Evolutionary conservation across 35 echinoderm and acorn worm genomes (phyloP).

Genomic region (Apostichopus parvimensis): DNA sequence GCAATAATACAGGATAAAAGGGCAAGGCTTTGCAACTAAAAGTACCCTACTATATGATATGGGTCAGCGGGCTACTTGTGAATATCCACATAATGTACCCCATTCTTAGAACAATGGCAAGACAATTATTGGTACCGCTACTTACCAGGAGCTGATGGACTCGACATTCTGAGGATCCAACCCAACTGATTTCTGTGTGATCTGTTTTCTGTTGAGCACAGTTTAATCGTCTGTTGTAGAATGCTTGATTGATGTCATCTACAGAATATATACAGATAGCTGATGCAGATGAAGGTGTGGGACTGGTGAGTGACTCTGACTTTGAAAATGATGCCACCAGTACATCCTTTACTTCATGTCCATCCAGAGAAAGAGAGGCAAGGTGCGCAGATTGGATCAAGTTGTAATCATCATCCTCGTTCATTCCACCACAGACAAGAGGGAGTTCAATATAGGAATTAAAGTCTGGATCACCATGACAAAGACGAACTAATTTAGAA

Average conservation of each 20-base stretch:
- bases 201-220: conserved; percentile 18
- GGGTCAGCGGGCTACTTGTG: too few relatives aligned
- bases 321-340: conserved; percentile 2
- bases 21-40: too few relatives aligned
- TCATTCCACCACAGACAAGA: too few relatives aligned
- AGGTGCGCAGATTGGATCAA: conserved; percentile 23
- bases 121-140: background rate
- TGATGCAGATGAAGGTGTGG: conserved; percentile 4
- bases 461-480: conserved; percentile 31
- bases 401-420: conserved; percentile 36
- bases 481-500: conserved; percentile 48
- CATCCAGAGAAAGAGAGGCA: background rate
- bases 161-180: background rate
- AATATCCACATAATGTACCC: too few relatives aligned
- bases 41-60: too few relatives aligned
- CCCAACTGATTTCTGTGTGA: conserved; percentile 42
- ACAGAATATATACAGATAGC: conserved; percentile 43
- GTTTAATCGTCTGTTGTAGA: conserved; percentile 15
- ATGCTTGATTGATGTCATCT: conserved; percentile 24
- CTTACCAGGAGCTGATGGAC: background rate
- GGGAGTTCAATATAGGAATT: conserved; percentile 44
- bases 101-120: too few relatives aligned
- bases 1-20: too few relatives aligned
- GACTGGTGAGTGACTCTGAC: conserved; percentile 13
- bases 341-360: background rate